A percentile compares a stretch with the other conserved stretches of the same genome.
phyloP scores from a whole-genome alignment of 2,888 invertebrate genomes.

The Dryomyza anilis region DNA sequence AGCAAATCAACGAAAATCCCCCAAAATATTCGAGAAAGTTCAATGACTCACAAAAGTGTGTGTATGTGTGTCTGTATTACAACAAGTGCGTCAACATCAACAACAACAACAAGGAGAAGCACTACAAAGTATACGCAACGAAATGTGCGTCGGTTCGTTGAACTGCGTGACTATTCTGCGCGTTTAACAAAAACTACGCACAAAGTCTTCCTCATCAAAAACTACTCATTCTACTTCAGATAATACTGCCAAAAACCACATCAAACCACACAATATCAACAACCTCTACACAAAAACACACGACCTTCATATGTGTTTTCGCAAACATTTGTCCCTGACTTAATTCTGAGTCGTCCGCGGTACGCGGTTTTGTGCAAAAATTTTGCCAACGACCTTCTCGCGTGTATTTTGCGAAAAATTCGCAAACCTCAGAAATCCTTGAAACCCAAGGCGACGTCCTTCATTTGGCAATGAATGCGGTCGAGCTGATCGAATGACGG shows the following conservation, averaged over 20 bases:
- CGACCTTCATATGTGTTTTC: constrained; percentile 21
- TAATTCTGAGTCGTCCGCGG: constrained; percentile 18
- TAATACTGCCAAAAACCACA: not conserved
- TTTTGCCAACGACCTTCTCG: constrained; percentile 38
- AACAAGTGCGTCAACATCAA: constrained; percentile 19
- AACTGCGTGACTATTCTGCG: not conserved
- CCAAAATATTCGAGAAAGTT: too few species aligned
- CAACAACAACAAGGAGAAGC: constrained; percentile 23
- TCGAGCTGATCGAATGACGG: constrained; percentile 44
- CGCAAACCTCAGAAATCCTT: constrained; percentile 50
- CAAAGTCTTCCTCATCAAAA: not conserved
- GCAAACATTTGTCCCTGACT: constrained; percentile 38
- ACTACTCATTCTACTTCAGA: too few species aligned
- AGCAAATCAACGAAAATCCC: too few species aligned
- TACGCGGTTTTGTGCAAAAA: constrained; percentile 15
- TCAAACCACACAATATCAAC: not conserved
- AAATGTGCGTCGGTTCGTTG: not conserved
- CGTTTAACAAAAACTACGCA: not conserved
- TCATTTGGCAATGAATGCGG: constrained; percentile 51
- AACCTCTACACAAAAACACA: not conserved
- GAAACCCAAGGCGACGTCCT: constrained; percentile 54
- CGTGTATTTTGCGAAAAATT: constrained; percentile 35
- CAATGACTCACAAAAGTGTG: too few species aligned
- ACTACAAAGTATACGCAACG: constrained; percentile 9
- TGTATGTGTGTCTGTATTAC: not conserved